These are phyloP conservation scores for Anarsia innoxiella DNA, from an alignment of 2,888 invertebrate species.

Conservation along the genomic window DNA sequence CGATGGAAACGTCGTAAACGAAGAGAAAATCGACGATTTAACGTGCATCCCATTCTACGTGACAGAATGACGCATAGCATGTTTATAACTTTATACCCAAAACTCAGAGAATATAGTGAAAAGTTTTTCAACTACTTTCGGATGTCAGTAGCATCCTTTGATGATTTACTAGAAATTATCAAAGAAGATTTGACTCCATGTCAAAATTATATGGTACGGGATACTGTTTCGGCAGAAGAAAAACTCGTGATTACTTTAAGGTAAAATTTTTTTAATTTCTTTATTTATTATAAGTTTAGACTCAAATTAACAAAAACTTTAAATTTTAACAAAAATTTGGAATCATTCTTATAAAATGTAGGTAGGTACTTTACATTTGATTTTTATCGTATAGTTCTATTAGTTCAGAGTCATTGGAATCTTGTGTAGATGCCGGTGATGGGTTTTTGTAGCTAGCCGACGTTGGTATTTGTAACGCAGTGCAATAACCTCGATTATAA, in stretches of 20 bases:
- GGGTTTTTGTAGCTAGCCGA: constrained; percentile 18
- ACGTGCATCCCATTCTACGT: constrained; percentile 27
- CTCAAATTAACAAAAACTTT: constrained; percentile 12
- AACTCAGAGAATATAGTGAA: constrained; percentile 1
- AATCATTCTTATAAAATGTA: constrained; percentile 9
- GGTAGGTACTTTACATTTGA: too few species aligned
- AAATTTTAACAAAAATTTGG: constrained; percentile 20
- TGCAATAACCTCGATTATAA: constrained; percentile 5
- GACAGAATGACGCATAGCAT: constrained; percentile 25
- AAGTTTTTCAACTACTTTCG: constrained; percentile 26
- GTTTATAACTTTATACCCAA: constrained; percentile 16
- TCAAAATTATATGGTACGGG: constrained; percentile 6
- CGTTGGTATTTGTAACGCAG: constrained; percentile 3
- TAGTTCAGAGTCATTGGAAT: constrained; percentile 26
- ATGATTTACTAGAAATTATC: constrained; percentile 18
- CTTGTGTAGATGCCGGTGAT: constrained; percentile 24
- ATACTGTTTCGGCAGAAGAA: constrained; percentile 21
- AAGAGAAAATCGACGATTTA: too few species aligned
- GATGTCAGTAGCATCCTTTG: constrained; percentile 24
- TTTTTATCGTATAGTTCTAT: constrained; percentile 26
- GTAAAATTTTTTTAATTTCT: constrained; percentile 22
- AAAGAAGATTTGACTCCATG: constrained; percentile 8
- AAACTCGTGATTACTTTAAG: constrained; percentile 25
- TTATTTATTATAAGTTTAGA: constrained; percentile 19
- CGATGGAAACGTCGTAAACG: constrained; percentile 15